These are phyloP conservation scores for Corella eumyota DNA, from an alignment of 23 tunicate genomes.

Conservation along the genomic window DNA sequence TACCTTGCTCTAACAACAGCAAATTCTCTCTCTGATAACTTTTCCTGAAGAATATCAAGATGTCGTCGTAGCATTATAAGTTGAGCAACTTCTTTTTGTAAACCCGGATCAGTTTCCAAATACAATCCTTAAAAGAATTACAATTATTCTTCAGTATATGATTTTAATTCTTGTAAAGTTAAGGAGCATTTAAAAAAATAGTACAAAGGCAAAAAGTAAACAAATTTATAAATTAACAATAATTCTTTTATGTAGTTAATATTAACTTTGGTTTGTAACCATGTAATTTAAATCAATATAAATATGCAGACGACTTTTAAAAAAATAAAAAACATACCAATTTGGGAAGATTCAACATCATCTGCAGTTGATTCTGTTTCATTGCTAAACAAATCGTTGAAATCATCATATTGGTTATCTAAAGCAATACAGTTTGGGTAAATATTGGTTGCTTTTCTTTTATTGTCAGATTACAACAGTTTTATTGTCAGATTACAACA, in stretches of 20 bases:
- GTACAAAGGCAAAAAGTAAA: too few species aligned
- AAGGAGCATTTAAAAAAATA: too few species aligned
- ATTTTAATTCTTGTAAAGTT: too few species aligned
- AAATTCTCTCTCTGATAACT: slow-evolving; percentile 47
- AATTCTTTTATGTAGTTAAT: not conserved
- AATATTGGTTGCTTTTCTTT: too few species aligned
- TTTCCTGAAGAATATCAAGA: slow-evolving; percentile 56
- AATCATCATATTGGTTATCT: slow-evolving; percentile 57
- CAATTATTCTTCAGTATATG: too few species aligned
- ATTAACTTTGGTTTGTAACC: not conserved
- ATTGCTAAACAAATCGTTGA: slow-evolving; percentile 54
- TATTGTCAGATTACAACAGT: too few species aligned
- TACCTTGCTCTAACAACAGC: slow-evolving; percentile 38
- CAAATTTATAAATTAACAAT: too few species aligned
- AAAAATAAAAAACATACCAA: slow-evolving; percentile 17
- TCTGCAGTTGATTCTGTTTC: slow-evolving; percentile 22
- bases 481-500: too few species aligned
- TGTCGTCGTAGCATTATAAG: slow-evolving; percentile 57
- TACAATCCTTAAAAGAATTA: slow-evolving; percentile 19
- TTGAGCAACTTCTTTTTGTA: slow-evolving; percentile 52
- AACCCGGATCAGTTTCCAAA: slow-evolving; percentile 30
- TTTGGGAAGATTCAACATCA: slow-evolving; percentile 5
- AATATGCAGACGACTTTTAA: too few species aligned
- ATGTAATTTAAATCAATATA: not conserved
- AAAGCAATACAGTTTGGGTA: not conserved